These are phyloP conservation scores for Drosophila seguyi DNA, from an alignment of 1,140 invertebrate species.

Conservation along the genomic window DNA sequence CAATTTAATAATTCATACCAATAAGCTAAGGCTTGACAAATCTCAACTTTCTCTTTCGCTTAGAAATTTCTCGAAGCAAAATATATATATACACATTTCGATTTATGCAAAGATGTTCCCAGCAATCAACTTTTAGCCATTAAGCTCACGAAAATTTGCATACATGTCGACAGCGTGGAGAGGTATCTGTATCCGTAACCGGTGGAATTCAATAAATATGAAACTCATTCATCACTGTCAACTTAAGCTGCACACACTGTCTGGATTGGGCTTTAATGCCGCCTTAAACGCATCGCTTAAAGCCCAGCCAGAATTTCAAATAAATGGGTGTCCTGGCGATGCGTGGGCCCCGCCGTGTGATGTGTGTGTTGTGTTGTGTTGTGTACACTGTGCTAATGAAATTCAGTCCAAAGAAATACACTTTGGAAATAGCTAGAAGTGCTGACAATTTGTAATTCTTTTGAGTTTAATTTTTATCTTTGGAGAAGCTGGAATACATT, in stretches of 20 bases:
- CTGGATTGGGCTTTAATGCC: constrained; percentile 46
- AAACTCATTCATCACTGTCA: constrained; percentile 78
- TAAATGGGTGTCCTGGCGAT: not conserved
- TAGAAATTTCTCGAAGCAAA: not conserved
- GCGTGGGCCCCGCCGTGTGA: not conserved
- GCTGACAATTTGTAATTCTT: not conserved
- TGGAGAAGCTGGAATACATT: too few species aligned
- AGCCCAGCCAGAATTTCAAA: constrained; percentile 39
- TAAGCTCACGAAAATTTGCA: constrained; percentile 41
- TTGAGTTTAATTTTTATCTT: not conserved
- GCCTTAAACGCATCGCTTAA: constrained; percentile 49
- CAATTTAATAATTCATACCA: constrained; percentile 2
- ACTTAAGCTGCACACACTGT: constrained; percentile 45
- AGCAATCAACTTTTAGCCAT: constrained; percentile 26
- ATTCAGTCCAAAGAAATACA: constrained; percentile 10
- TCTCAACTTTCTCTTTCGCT: not conserved
- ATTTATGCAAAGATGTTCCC: constrained; percentile 43
- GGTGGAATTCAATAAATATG: constrained; percentile 68
- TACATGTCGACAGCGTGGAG: constrained; percentile 6
- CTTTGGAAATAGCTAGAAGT: not conserved
- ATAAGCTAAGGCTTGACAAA: not conserved
- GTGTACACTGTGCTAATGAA: constrained; percentile 36
- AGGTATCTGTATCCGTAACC: constrained; percentile 17
- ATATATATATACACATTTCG: constrained; percentile 40
- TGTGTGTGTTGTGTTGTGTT: not conserved